Conservation (phyloP, 1,140 invertebrate genomes). For the Micrasema minimum region DNA sequence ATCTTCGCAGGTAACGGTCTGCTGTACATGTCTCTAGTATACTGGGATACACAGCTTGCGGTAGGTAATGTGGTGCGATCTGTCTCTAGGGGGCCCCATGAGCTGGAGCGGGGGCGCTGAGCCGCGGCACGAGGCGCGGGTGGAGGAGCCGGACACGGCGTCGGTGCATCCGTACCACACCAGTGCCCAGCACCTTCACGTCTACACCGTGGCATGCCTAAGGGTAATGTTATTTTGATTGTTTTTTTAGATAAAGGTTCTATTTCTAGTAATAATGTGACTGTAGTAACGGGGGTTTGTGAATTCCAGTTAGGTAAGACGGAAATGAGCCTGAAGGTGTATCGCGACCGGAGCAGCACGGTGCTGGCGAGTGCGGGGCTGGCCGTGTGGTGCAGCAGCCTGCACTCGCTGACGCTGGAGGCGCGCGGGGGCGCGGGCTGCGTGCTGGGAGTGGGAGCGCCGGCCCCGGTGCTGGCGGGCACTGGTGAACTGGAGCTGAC, state of each 20-base stretch:
- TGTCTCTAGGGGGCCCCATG: slow-evolving; percentile 42
- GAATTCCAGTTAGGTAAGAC: slow-evolving; percentile 47
- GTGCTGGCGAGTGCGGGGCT: slow-evolving; percentile 18
- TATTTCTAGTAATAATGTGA: too few relatives aligned
- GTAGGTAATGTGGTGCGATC: background rate
- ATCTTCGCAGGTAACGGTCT: slow-evolving; percentile 44
- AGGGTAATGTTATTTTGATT: slow-evolving; percentile 29
- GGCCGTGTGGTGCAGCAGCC: slow-evolving; percentile 36
- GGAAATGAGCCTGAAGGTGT: slow-evolving; percentile 40
- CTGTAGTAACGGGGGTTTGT: background rate
- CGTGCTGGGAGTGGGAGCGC: slow-evolving; percentile 11
- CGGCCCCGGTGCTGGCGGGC: too few relatives aligned
- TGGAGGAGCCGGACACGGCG: slow-evolving; percentile 26
- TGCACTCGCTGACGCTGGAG: slow-evolving; percentile 21
- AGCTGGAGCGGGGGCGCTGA: slow-evolving; percentile 24
- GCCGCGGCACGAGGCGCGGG: slow-evolving; percentile 1
- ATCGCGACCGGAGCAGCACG: background rate
- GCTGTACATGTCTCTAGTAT: background rate
- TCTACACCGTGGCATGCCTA: slow-evolving; percentile 49
- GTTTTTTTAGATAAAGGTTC: too few relatives aligned
- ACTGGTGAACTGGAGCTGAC: slow-evolving; percentile 41
- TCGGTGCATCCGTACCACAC: background rate
- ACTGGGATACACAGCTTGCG: background rate
- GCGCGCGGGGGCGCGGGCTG: slow-evolving; percentile 22
- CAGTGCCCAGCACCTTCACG: slow-evolving; percentile 28